A percentile compares a stretch with the other conserved stretches of the same genome.
phyloP scores from a whole-genome alignment of 2,797 vertebrate genomes.

The Botia almorhae region DNA sequence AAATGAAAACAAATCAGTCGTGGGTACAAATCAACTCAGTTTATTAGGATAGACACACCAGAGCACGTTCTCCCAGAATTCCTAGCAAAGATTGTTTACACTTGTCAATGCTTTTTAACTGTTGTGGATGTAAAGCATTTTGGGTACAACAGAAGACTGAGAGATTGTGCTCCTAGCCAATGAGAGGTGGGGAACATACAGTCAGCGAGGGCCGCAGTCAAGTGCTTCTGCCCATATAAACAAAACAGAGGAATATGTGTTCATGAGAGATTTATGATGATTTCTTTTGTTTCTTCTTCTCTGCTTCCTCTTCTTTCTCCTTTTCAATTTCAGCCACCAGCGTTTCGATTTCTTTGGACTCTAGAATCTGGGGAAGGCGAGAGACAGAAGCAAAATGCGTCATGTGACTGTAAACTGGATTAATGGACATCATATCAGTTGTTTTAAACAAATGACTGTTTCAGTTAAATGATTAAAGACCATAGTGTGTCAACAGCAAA shows the following conservation, averaged over 20 bases:
- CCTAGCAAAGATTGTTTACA: slow-evolving; percentile 14
- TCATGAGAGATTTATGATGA: slow-evolving; percentile 66
- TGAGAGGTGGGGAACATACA: slow-evolving; percentile 16
- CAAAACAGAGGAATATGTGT: slow-evolving; percentile 19
- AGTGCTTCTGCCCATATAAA: slow-evolving; percentile 54
- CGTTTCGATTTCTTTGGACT: slow-evolving; percentile 85
- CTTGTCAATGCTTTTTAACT: neutral
- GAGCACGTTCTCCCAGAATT: slow-evolving; percentile 45
- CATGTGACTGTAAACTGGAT: neutral
- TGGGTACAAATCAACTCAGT: slow-evolving; percentile 55
- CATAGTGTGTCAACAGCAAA: no score
- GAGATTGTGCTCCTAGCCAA: slow-evolving; percentile 23
- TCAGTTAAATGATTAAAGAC: neutral
- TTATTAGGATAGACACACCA: slow-evolving; percentile 48
- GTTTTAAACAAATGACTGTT: neutral
- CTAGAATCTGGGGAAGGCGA: slow-evolving; percentile 77
- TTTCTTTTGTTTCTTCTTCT: slow-evolving; percentile 88
- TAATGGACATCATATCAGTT: neutral
- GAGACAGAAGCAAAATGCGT: slow-evolving; percentile 36
- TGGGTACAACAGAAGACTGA: slow-evolving; percentile 29
- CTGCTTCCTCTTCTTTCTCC: slow-evolving; percentile 84
- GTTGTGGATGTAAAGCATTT: neutral
- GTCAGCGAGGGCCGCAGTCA: slow-evolving; percentile 29
- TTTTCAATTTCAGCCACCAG: slow-evolving; percentile 84
- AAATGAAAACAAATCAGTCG: slow-evolving; percentile 6